Evolutionary conservation across 2,797 vertebrate species (phyloP), one percentile per base, ranked within the genome.

Genomic region (Gobio occitaniae): DNA sequence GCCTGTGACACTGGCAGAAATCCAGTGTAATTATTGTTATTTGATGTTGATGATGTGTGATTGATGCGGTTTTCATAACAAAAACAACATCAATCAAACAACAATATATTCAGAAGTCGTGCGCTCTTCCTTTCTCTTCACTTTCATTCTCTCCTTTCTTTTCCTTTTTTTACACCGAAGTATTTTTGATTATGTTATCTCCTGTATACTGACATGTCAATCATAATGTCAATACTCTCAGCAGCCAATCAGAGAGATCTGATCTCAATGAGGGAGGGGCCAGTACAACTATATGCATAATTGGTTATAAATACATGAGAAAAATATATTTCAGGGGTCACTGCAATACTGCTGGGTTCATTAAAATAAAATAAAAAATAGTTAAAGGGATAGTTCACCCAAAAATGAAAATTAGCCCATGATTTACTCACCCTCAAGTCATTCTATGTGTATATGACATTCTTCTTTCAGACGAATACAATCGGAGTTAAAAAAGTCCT

Each of bases 31-130:
- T 74, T 74, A 32, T 65, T 25, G 21, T 25, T 65, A 65, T 65
- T 32, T 80, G 36, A 69, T 68, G 15, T 10, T 68, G 32, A 38
- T 68, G 32, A 68, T 41, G 17, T 41, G 17, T 69, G 36, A 69
- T 69, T 41, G 36, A 69, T 38, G 66, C 9, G 3, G 6, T 52
- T 19, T 19, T 21, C 17, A 52, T 52, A 83, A 65, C 44, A 65
- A 75, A 83, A 83, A 83, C 80, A 82, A 32, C 29, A 83, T 65
- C 59, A 65, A 65, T 83, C 59, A 66, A 52, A 52, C 13, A 48
- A 29, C 10, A 3, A 75, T 36, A 65, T 11, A 63, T 61, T 71
- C 38, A 72, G 16, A 61, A 72, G 54, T 13, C 12, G 59, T 63
- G 13, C 15, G 5, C 41, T 38, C 44, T 44, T 41, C 32, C 41